A percentile compares a stretch with the other conserved stretches of the same genome.
Conservation (phyloP, 2,113 vertebrate species). For the Sorex fumeus region DNA sequence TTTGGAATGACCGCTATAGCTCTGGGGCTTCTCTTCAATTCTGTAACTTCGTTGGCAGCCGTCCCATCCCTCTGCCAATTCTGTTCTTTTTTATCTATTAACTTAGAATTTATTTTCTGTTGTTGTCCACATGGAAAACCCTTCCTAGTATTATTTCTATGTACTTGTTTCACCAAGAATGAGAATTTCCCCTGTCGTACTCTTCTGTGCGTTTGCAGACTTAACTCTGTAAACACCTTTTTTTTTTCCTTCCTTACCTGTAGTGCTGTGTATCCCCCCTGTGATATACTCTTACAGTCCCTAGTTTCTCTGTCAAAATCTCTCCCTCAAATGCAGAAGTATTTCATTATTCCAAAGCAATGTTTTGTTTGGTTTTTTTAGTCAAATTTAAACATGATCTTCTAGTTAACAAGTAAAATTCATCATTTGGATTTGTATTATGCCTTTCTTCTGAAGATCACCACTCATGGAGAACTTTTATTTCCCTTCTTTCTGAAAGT, state of each 20-base stretch:
- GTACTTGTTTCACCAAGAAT: not conserved
- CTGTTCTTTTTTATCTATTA: not conserved
- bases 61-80: not conserved
- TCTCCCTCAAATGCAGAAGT: constrained; percentile 32
- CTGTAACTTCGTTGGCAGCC: not conserved
- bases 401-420: constrained; percentile 38
- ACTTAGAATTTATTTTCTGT: not conserved
- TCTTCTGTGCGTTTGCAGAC: accelerated
- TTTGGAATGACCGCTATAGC: not conserved
- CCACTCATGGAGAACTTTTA: not conserved
- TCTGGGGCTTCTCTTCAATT: no score
- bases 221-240: not conserved
- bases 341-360: constrained; percentile 28
- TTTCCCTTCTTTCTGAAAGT: constrained; percentile 32
- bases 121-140: not conserved
- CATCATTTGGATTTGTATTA: not conserved
- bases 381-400: constrained; percentile 36
- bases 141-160: not conserved
- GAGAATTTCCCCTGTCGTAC: not conserved
- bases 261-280: not conserved
- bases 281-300: constrained; percentile 40
- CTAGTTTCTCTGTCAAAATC: not conserved
- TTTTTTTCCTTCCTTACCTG: not conserved
- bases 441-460: constrained; percentile 38
- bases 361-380: not conserved